Evolutionary conservation across 2,113 vertebrate species (phyloP).

Genomic region (Mugil cephalus): DNA sequence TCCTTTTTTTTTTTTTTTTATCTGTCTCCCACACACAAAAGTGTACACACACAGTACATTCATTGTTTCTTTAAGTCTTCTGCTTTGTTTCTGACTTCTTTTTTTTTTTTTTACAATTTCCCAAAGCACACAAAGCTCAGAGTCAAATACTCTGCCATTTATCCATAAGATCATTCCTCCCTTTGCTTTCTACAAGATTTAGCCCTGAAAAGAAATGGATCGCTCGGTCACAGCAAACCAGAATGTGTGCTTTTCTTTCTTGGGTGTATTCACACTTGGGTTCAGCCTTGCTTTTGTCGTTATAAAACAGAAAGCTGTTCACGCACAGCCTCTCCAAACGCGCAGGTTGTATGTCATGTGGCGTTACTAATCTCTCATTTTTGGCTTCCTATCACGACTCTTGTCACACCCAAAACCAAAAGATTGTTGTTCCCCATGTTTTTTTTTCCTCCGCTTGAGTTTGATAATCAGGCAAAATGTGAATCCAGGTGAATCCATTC

Average conservation of each 20-base stretch:
- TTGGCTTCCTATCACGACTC: background rate
- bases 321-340: background rate
- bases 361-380: no score
- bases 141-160: constrained; percentile 44
- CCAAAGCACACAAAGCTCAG: constrained; percentile 8
- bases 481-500: background rate
- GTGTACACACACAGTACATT: background rate
- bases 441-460: background rate
- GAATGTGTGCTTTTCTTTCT: constrained; percentile 22
- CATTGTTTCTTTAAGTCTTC: background rate
- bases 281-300: background rate
- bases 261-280: background rate
- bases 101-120: no score
- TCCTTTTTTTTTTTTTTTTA: background rate
- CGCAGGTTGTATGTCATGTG: no score
- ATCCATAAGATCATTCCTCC: constrained; percentile 39
- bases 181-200: constrained; percentile 32
- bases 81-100: constrained; percentile 2
- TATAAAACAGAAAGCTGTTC: background rate
- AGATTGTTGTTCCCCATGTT: background rate
- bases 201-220: constrained; percentile 1
- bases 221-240: background rate
- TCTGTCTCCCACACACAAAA: background rate
- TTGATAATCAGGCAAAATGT: background rate
- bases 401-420: background rate